Base-by-base conservation (phyloP, 2,888 invertebrate genomes). In the Drosophila siamana region DNA sequence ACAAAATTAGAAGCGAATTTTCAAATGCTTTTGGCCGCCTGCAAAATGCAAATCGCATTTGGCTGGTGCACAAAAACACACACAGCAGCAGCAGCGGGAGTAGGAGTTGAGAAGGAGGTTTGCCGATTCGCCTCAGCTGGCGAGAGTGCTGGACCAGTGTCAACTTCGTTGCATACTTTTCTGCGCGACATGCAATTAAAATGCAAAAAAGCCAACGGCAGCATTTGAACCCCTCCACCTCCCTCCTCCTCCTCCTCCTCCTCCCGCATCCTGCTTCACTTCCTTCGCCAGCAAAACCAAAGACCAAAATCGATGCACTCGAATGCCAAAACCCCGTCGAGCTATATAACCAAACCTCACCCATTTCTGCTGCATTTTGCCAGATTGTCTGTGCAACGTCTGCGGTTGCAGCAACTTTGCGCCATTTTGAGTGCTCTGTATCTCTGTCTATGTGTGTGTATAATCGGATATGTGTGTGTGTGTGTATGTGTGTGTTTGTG, bases 11-110 rank as follows among this genome's bases (percentile, higher is more conserved):
- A 69, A 76, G 66, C 78, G 75, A 82, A 82, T 86, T 86, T 71
- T 71, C 64, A 69, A 86, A 84, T 88, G 84, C 74, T 76, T 67
- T 80, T 70, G 73, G 52, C 60, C 60, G 61, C 78, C 80, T 74
- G 71, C 77, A 84, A 82, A 88, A 90, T 90, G 86, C 88, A 89
- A 89, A 90, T 89, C 78, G 75, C 80, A 78, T 78, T 81, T 76
- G 65, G 65, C 70, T 64, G 57, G 22, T 16, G 33, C 33, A 11
- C 5, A 33, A n/a, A 33, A 33, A 33, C 9, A 33, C n/a, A 33
- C 7, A 38, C 19, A 36, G 33, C 5, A 36, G 33, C 2, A 36
- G 5, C n/a, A 13, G 33, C 5, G 1, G 1, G 3, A 6, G 33
- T 19, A n/a, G 0, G n/a, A n/a, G 33, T n/a, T n/a, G n/a, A 5